Evolutionary conservation across 2,113 vertebrate genomes (phyloP), one percentile per base, ranked within the genome.

Genomic region (Bathybates hornii): DNA sequence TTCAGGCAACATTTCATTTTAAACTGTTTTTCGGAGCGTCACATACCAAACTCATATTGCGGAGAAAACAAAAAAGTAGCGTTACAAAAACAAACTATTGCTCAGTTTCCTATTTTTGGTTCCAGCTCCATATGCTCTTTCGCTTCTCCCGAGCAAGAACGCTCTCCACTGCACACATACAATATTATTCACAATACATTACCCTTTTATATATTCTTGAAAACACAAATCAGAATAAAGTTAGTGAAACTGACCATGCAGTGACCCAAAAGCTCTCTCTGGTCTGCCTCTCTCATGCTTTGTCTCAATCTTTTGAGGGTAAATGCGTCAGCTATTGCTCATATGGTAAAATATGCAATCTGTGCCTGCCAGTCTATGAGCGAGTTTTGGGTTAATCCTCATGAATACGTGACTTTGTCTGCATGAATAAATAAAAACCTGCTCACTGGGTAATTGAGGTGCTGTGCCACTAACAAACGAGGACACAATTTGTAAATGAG

Each of bases 361-460:
- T 96, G 94, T 93, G 93, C 91, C 95, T 96, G 95, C 94, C 95
- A 96, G 95, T 96, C 96, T 96, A 95, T 92, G 93, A 94, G 94
- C 68, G 94, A 95, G 88, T 95, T 95, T 93, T 94, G 93, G 94
- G 94, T 96, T 96, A 97, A 96, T 97, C 96, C 96, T 97, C 96
- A 96, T 96, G 96, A 97, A 97, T 96, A 96, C 92, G 92, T 96
- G 95, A 96, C 96, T 96, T 96, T 96, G 95, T 96, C 95, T 93
- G 93, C 96, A 96, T 97, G 96, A 97, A 97, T 97, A 97, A 96
- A 96, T 97, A 96, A 96, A 95, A 96, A 95, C 95, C 94, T 95
- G 93, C 95, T 96, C 94, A 89, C 94, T 92, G 95, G 93, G 95
- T 96, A 96, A 97, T 96, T 96, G 95, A 96, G 96, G 96, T 96